These are phyloP conservation scores for Argyrosomus regius DNA, from an alignment of 2,797 vertebrate species.

Conservation along the genomic window DNA sequence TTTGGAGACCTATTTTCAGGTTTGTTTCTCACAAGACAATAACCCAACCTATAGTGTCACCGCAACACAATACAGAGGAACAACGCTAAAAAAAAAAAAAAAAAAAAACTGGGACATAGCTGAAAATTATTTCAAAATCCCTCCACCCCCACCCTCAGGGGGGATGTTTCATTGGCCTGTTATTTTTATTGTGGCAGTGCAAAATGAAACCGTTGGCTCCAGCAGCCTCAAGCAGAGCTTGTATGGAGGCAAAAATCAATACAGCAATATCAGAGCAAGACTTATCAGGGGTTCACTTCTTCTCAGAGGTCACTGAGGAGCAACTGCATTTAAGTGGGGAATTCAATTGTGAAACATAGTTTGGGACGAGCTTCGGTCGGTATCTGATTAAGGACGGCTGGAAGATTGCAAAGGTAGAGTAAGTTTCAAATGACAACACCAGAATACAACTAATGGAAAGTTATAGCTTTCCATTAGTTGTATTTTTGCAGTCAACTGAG, in stretches of 20 bases:
- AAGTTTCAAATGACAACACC: constrained; percentile 50
- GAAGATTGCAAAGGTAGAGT: constrained; percentile 36
- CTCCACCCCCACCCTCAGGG: constrained; percentile 66
- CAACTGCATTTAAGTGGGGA: constrained; percentile 85
- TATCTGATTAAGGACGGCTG: constrained; percentile 75
- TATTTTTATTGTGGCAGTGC: constrained; percentile 88
- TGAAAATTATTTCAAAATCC: constrained; percentile 68
- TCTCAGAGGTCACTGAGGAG: constrained; percentile 86
- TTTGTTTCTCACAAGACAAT: constrained; percentile 50
- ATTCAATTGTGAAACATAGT: constrained; percentile 86
- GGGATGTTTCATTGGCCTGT: constrained; percentile 86
- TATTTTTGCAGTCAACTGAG: constrained; percentile 16
- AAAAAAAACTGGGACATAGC: constrained; percentile 50
- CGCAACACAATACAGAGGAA: constrained; percentile 74
- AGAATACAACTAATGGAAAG: constrained; percentile 52
- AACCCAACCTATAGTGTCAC: constrained; percentile 48
- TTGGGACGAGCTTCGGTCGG: constrained; percentile 62
- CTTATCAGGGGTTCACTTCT: constrained; percentile 87
- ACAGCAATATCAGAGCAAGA: constrained; percentile 89
- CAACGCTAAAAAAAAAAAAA: constrained; percentile 17
- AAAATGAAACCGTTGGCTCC: constrained; percentile 87
- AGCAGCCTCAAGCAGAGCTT: constrained; percentile 74
- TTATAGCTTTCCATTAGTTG: constrained; percentile 53
- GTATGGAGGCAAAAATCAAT: constrained; percentile 89
- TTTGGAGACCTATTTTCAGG: constrained; percentile 16